Percentiles rank a stretch among this genome's conserved stretches.
Evolutionary conservation across 2,888 invertebrate genomes (phyloP).

Genomic region (Orthonychiurus folsomi): DNA sequence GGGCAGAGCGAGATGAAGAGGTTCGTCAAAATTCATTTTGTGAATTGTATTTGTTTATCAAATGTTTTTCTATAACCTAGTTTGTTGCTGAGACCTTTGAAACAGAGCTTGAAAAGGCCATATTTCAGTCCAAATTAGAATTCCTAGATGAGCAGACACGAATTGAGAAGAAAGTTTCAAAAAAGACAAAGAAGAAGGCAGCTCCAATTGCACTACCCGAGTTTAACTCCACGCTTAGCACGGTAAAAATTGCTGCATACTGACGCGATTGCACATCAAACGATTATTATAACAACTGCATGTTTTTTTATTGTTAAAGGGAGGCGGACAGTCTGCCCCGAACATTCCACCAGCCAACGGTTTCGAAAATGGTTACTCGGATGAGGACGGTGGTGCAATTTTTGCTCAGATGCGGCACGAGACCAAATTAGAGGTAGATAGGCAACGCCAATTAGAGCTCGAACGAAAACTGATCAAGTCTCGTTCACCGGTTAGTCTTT

Average conservation of each 20-base stretch:
- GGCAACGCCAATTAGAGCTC: slow-evolving; percentile 29
- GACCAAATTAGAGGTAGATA: slow-evolving; percentile 31
- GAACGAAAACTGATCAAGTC: slow-evolving; percentile 22
- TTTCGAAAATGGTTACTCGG: not conserved
- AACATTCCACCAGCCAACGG: not conserved
- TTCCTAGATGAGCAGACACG: slow-evolving; percentile 52
- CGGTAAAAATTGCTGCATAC: not conserved
- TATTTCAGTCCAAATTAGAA: slow-evolving; percentile 63
- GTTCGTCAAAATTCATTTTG: slow-evolving; percentile 43
- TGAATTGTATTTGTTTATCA: not conserved
- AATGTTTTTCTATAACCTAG: slow-evolving; percentile 41
- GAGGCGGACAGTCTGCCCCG: not conserved
- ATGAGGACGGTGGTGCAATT: not conserved
- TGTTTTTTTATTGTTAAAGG: not conserved
- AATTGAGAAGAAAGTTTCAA: slow-evolving; percentile 16
- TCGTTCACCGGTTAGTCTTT: slow-evolving; percentile 15
- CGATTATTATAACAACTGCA: not conserved
- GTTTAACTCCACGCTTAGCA: slow-evolving; percentile 51
- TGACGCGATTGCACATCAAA: not conserved
- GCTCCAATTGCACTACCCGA: slow-evolving; percentile 61
- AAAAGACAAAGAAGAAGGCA: slow-evolving; percentile 54
- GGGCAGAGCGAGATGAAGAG: slow-evolving; percentile 62
- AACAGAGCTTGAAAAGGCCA: slow-evolving; percentile 55
- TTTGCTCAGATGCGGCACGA: slow-evolving; percentile 23
- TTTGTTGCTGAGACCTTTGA: slow-evolving; percentile 54